Evolutionary conservation across 2,888 invertebrate genomes (phyloP).

Genomic region (Bellardia bayeri): DNA sequence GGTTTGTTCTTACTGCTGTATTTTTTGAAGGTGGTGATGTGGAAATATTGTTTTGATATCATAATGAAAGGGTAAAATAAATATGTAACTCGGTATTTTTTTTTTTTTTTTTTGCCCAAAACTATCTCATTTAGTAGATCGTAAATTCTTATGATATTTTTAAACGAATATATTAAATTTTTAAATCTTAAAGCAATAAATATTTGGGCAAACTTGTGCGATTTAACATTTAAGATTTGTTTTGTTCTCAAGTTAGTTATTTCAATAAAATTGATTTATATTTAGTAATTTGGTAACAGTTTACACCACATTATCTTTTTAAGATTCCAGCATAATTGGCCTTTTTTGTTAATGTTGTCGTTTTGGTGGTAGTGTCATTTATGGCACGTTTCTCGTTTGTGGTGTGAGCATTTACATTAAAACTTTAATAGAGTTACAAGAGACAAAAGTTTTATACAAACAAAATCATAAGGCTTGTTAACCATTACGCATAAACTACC

Average conservation of each 20-base stretch:
- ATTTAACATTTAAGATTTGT: not conserved
- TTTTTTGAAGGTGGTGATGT: conserved; percentile 23
- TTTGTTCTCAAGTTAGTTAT: conserved; percentile 9
- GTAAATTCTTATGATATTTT: conserved; percentile 52
- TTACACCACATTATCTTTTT: conserved; percentile 47
- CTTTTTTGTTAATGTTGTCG: conserved; percentile 16
- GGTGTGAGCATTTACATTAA: conserved; percentile 57
- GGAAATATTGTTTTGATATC: conserved; percentile 33
- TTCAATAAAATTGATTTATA: conserved; percentile 71
- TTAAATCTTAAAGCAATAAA: not conserved
- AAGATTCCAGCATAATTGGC: conserved; percentile 48
- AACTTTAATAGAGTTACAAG: conserved; percentile 60
- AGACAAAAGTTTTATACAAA: conserved; percentile 14
- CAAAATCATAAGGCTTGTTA: conserved; percentile 31
- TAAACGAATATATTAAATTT: not conserved
- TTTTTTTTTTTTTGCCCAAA: conserved; percentile 4
- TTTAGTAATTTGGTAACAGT: conserved; percentile 58
- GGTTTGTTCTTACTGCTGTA: not conserved
- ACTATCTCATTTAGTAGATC: conserved; percentile 34
- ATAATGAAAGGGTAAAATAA: conserved; percentile 32
- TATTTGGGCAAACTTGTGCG: not conserved
- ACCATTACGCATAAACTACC: conserved; percentile 14
- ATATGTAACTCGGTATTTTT: not conserved
- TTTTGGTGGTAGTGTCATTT: conserved; percentile 48
- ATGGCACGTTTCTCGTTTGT: conserved; percentile 44